Conservation (phyloP, 1,140 invertebrate genomes). For the honey bee (Apis mellifera) region DNA sequence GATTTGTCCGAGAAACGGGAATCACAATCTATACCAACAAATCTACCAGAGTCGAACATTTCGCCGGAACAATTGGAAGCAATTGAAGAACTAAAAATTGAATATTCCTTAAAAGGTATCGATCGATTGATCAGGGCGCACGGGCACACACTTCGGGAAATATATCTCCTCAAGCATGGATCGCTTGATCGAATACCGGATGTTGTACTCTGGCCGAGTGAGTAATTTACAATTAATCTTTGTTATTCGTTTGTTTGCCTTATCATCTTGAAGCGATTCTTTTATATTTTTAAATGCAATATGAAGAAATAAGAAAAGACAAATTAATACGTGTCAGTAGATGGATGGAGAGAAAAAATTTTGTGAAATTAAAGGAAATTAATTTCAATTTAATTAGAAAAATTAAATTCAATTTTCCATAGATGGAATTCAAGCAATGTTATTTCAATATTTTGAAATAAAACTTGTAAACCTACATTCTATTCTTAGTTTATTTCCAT, state of each 20-base stretch:
- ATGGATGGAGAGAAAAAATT: no score
- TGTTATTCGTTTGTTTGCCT: neutral
- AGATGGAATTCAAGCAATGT: no score
- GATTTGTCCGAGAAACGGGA: slow-evolving; percentile 78
- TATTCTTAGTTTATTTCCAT: no score
- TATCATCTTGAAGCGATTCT: neutral
- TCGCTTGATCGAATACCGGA: slow-evolving; percentile 94
- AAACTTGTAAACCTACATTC: no score
- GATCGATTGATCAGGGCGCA: slow-evolving; percentile 96
- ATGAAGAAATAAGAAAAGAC: no score
- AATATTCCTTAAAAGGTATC: slow-evolving; percentile 89
- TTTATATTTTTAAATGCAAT: no score
- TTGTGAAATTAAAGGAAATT: no score
- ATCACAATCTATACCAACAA: slow-evolving; percentile 80
- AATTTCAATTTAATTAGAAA: no score
- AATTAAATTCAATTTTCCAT: no score
- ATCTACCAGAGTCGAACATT: slow-evolving; percentile 82
- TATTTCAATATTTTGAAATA: no score
- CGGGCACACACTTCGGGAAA: slow-evolving; percentile 96
- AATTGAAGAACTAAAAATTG: slow-evolving; percentile 84
- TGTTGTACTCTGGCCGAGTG: slow-evolving; percentile 95
- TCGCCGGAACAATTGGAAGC: slow-evolving; percentile 84
- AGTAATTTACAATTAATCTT: slow-evolving; percentile 35
- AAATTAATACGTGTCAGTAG: neutral
- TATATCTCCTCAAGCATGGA: slow-evolving; percentile 88